Evolutionary conservation across 2,113 vertebrate species (phyloP).

Genomic region (Eretmochelys imbricata): DNA sequence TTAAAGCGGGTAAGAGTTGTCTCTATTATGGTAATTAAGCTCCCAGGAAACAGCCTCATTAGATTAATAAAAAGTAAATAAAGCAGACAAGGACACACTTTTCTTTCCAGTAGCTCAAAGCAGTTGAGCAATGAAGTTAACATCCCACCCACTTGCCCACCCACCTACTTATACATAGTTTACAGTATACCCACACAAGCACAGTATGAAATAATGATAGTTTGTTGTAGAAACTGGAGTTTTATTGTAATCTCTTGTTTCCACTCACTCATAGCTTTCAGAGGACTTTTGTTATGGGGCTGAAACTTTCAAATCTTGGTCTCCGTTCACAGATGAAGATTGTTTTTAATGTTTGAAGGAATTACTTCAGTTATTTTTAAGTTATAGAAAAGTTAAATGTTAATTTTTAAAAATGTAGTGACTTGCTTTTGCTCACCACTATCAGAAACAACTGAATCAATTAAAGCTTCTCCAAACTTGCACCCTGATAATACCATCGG

Average conservation of each 20-base stretch:
- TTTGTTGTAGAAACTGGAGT: not conserved
- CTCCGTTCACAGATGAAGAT: not conserved
- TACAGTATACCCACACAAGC: not conserved
- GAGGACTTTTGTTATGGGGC: not conserved
- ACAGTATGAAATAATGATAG: not conserved
- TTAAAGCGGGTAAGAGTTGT: slow-evolving; percentile 56
- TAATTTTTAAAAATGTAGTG: not conserved
- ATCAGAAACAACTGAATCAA: not conserved
- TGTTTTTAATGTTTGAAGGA: not conserved
- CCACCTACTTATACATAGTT: not conserved
- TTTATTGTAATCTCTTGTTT: not conserved
- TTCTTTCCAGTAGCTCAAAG: not conserved
- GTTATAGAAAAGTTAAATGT: not conserved
- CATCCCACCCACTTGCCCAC: not conserved
- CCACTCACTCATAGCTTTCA: not conserved
- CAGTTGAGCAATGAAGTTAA: not conserved
- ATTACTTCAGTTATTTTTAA: not conserved
- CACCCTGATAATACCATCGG: not conserved
- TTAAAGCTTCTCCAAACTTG: not conserved
- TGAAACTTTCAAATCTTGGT: not conserved
- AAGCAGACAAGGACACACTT: slow-evolving; percentile 35
- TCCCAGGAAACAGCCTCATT: slow-evolving; percentile 76
- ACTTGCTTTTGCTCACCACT: not conserved
- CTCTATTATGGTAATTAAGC: slow-evolving; percentile 68
- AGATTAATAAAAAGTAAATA: slow-evolving; percentile 74